A percentile compares a stretch with the other conserved stretches of the same genome.
These are phyloP conservation scores for Escarpia spicata DNA, from an alignment of 2,888 invertebrate genomes.

Conservation along the genomic window DNA sequence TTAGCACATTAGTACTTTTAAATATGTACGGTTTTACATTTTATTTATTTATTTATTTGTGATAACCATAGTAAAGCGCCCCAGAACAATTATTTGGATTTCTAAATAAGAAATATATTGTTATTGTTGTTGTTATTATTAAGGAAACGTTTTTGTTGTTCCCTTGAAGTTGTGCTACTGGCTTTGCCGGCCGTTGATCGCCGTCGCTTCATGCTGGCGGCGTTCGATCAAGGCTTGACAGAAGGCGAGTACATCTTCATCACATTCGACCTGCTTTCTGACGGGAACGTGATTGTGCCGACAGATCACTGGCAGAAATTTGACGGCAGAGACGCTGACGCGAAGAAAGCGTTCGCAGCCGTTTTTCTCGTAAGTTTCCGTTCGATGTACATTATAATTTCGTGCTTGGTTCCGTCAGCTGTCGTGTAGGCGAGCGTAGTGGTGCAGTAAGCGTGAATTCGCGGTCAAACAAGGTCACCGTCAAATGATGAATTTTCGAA, in stretches of 20 bases:
- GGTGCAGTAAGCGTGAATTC: no score
- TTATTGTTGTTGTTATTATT: no score
- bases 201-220: constrained; percentile 55
- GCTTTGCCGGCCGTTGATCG: constrained; percentile 44
- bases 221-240: constrained; percentile 56
- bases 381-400: neutral
- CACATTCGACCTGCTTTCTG: constrained; percentile 41
- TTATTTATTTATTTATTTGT: no score
- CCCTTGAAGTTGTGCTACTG: constrained; percentile 38
- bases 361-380: constrained; percentile 57
- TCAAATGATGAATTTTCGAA: no score
- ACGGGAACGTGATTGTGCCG: constrained; percentile 30
- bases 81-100: no score
- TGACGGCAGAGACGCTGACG: constrained; percentile 53
- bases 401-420: no score
- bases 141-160: neutral
- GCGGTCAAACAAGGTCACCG: no score
- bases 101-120: no score
- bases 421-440: no score
- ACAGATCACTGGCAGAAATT: constrained; percentile 50
- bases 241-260: constrained; percentile 57
- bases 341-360: constrained; percentile 56
- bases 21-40: no score
- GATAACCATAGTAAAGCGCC: no score
- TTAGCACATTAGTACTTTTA: no score